Evolutionary conservation across 2,797 vertebrate genomes (phyloP), one percentile per base, ranked within the genome.

Genomic region (Threskiornis aethiopicus): DNA sequence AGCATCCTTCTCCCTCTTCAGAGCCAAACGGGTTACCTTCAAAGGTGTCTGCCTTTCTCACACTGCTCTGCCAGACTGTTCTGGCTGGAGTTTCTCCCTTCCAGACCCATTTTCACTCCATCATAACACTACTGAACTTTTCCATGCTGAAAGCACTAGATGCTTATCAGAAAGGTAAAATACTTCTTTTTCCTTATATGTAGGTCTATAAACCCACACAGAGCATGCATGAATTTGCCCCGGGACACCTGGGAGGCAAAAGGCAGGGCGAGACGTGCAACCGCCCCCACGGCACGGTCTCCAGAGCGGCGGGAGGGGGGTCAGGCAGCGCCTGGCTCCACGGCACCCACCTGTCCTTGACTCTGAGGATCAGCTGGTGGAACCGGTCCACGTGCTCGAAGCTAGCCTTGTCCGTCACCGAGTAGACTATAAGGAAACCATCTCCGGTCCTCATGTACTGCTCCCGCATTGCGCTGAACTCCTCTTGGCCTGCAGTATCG

Each of bases 401-500:
- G 98, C 99, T 99, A 98, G 99, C 99, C 98, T 99, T 99, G 98
- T 99, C 99, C 0, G 99, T 99, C 96, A 99, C 99, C 0, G 99
- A 99, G 98, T 98, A 99, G 91, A 99, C 99, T 3, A 99, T 99
- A 73, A 99, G 99, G 97, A 99, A 99, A 35, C 99, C 99, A 4
- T 99, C 99, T 57, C 99, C 99, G 0, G 99, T 99, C 97, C 99
- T 98, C 99, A 99, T 99, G 95, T 99, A 99, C 98, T 99, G 99
- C 97, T 99, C 99, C 96, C 99, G 98, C 99, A 99, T 99, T 17
- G 99, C 99, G 12, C 99, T 99, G 98, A 99, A 99, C 98, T 99
- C 99, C 97, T 99, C 99, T 95, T 99, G 99, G 25, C 99, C 99
- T 0, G 99, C 99, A 1, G 99, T 99, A 97, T 99, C 99, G 98